Percentiles rank a stretch among this genome's conserved stretches.
Evolutionary conservation across 1,140 invertebrate species (phyloP).

Genomic region (Neodiprion pinetum): DNA sequence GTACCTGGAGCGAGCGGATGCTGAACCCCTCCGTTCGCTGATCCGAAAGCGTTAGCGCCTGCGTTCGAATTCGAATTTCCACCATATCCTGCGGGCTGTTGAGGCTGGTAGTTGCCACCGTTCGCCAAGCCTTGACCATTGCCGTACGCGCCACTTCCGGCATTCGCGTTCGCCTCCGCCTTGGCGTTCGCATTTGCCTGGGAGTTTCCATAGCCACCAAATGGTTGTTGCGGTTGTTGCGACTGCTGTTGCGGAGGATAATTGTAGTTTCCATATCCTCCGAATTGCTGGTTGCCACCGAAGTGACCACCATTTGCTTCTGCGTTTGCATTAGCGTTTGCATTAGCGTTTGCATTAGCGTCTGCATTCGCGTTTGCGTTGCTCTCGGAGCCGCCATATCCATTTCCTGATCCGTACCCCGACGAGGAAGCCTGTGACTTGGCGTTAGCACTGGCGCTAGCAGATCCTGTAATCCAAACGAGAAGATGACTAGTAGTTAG

Average conservation of each 20-base stretch:
- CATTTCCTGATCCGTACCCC: neutral
- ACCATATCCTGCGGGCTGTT: neutral
- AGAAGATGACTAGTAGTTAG: neutral
- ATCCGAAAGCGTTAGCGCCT: constrained; percentile 1
- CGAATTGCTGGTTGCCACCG: neutral
- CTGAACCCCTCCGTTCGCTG: neutral
- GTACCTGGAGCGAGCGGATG: neutral
- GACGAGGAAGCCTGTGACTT: constrained; percentile 8
- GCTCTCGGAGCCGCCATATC: too few relatives aligned
- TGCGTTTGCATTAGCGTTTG: constrained; percentile 26
- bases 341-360: constrained; percentile 24
- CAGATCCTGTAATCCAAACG: neutral
- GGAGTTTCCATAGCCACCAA: neutral
- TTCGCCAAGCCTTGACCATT: neutral
- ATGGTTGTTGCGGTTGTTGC: neutral
- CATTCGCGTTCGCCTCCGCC: constrained; percentile 2
- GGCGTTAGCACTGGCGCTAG: constrained; percentile 22
- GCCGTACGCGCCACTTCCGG: neutral
- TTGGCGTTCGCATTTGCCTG: neutral
- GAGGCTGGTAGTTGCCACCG: neutral
- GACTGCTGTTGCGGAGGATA: neutral
- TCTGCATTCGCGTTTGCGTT: constrained; percentile 18
- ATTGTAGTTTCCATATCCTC: neutral
- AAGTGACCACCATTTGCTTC: constrained; percentile 15
- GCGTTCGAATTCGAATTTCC: constrained; percentile 14